These are phyloP conservation scores for Uria aalge DNA, from an alignment of 2,113 vertebrate genomes.

Conservation along the genomic window DNA sequence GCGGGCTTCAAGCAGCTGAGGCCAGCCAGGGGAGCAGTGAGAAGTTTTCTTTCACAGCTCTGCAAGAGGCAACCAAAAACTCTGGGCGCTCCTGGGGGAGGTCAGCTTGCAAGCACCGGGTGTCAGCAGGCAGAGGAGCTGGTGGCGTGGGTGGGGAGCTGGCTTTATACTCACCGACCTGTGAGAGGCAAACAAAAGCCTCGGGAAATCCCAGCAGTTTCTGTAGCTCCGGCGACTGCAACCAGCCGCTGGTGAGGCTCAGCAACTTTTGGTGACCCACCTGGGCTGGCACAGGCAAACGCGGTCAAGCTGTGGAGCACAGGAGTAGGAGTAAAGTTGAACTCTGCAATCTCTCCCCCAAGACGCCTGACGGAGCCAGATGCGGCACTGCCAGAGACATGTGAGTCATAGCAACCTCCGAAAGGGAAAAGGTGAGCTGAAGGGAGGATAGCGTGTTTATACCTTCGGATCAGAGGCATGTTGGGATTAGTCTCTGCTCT, in stretches of 20 bases:
- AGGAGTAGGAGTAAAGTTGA: not conserved
- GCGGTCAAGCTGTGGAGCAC: not conserved
- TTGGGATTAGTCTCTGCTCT: not conserved
- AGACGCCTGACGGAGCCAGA: not conserved
- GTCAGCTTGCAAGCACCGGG: not conserved
- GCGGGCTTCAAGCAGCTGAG: not conserved
- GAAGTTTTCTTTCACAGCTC: not conserved
- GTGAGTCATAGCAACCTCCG: not conserved
- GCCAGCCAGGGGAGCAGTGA: not conserved
- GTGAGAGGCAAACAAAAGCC: not conserved
- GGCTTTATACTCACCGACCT: not conserved
- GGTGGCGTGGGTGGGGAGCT: not conserved
- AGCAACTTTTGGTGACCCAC: not conserved
- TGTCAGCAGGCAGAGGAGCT: not conserved
- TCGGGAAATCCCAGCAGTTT: not conserved
- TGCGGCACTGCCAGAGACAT: not conserved
- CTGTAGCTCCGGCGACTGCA: not conserved
- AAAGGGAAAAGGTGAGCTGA: not conserved
- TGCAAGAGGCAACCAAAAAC: not conserved
- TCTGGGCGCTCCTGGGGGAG: rapidly evolving
- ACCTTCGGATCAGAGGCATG: not conserved
- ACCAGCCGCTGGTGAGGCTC: not conserved
- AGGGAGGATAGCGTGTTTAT: not conserved
- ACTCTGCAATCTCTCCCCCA: not conserved
- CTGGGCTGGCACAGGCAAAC: rapidly evolving